A percentile compares a stretch with the other conserved stretches of the same genome.
These are phyloP conservation scores for Glossophaga mutica DNA, from an alignment of 2,797 vertebrate species.

Conservation along the genomic window DNA sequence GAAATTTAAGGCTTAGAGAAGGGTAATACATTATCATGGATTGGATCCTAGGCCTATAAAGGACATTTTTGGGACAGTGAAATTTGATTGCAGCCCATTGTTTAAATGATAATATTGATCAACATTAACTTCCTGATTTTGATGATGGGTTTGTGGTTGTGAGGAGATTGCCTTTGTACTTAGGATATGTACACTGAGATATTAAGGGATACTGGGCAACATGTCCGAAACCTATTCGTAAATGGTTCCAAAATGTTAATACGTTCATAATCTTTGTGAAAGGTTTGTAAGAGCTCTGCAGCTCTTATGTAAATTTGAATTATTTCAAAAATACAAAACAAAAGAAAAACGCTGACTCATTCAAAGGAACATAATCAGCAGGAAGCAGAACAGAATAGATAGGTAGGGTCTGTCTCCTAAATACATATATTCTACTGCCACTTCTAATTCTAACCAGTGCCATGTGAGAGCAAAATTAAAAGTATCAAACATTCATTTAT, in stretches of 20 bases:
- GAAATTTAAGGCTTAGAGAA: conserved; percentile 21
- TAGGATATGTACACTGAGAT: background rate
- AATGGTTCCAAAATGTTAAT: background rate
- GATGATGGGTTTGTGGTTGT: background rate
- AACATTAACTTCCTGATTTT: background rate
- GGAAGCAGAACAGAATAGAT: background rate
- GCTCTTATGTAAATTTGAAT: background rate
- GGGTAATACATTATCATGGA: background rate
- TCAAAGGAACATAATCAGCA: background rate
- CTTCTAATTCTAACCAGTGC: background rate
- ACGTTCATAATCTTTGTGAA: background rate
- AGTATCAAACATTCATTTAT: conserved; percentile 1
- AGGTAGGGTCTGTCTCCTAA: background rate
- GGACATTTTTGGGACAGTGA: background rate
- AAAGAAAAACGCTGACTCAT: background rate
- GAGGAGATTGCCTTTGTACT: background rate
- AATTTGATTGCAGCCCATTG: background rate
- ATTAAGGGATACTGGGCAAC: background rate
- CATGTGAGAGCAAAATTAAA: background rate
- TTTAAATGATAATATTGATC: background rate
- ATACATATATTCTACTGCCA: background rate
- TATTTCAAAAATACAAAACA: background rate
- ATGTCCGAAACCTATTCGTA: background rate
- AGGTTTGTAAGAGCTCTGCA: background rate
- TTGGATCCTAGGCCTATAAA: background rate